phyloP scores from a whole-genome alignment of 1,140 invertebrate species.

The roundworm (Caenorhabditis elegans) region DNA sequence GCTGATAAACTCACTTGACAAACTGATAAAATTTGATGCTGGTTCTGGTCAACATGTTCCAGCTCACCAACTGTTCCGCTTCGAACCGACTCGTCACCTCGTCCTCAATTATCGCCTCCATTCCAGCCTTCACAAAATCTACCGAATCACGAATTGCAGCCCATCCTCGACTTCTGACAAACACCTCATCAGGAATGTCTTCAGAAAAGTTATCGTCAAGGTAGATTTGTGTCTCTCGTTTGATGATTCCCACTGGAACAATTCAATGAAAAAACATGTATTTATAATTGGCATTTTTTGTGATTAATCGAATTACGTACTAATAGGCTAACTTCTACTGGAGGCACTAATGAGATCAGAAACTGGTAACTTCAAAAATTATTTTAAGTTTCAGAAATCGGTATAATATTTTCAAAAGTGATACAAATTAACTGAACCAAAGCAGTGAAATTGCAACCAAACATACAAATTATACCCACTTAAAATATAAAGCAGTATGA shows the following conservation, averaged over 20 bases:
- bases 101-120: slow-evolving; percentile 65
- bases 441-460: no score
- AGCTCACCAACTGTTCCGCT: slow-evolving; percentile 61
- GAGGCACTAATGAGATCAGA: no score
- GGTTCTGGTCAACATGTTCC: slow-evolving; percentile 63
- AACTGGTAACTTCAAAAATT: no score
- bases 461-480: no score
- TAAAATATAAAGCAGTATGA: no score
- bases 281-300: neutral
- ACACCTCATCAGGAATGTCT: slow-evolving; percentile 45
- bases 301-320: neutral
- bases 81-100: slow-evolving; percentile 62
- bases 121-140: slow-evolving; percentile 52
- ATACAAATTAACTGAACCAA: no score
- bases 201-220: slow-evolving; percentile 48
- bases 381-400: no score
- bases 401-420: no score
- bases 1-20: slow-evolving; percentile 60
- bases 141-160: slow-evolving; percentile 51
- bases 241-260: slow-evolving; percentile 41
- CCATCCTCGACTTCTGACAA: slow-evolving; percentile 47
- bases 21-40: slow-evolving; percentile 55
- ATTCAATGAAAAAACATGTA: neutral
- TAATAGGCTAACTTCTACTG: no score
- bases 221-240: slow-evolving; percentile 38